phyloP scores from a whole-genome alignment of 2,113 vertebrate species.

The Pelusios castaneus region DNA sequence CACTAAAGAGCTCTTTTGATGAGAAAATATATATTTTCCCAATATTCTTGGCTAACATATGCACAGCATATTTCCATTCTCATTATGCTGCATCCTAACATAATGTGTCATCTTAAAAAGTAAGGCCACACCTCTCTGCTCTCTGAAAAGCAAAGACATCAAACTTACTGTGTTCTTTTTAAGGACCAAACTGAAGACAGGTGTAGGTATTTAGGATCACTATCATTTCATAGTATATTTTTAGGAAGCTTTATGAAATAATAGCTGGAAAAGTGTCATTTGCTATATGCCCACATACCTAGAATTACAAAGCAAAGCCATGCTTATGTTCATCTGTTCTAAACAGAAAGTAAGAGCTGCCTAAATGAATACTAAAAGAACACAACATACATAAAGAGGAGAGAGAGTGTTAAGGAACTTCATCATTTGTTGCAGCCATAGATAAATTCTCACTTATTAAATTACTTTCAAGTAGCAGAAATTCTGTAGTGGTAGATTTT shows the following conservation, averaged over 20 bases:
- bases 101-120: constrained; percentile 2
- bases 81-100: neutral
- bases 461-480: constrained; percentile 11
- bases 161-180: neutral
- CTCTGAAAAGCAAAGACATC: neutral
- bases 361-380: neutral
- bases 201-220: neutral
- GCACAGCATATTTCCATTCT: neutral
- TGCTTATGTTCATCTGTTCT: constrained; percentile 6
- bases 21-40: neutral
- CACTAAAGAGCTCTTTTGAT: neutral
- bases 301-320: constrained; percentile 19
- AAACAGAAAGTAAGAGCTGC: neutral
- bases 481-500: constrained; percentile 50
- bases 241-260: neutral
- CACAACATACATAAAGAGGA: constrained; percentile 1
- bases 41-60: constrained; percentile 20
- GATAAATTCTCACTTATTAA: constrained; percentile 40
- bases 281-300: neutral
- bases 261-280: neutral
- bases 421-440: constrained; percentile 23
- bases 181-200: neutral
- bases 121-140: neutral
- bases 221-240: constrained; percentile 1
- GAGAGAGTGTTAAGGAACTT: constrained; percentile 31